phyloP scores from a whole-genome alignment of 2,797 vertebrate genomes.

The Pangasius sanitwongsei region DNA sequence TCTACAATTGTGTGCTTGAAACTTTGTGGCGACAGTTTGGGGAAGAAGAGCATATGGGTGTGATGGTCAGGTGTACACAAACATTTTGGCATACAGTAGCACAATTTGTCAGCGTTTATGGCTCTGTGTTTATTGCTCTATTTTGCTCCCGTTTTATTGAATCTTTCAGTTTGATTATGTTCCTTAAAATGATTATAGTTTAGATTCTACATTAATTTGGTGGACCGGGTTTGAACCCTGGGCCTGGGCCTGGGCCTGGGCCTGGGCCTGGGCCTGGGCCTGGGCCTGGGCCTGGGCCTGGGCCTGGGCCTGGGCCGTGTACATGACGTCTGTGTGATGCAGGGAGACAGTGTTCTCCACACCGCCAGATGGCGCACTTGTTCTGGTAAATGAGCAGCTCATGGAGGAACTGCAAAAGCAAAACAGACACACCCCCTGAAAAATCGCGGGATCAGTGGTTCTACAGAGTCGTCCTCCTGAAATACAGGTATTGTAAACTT shows the following conservation, averaged over 20 bases:
- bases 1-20: not conserved
- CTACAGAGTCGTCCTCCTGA: not conserved
- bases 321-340: not conserved
- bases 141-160: too few relatives aligned
- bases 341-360: not conserved
- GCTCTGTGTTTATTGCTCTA: not conserved
- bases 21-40: not conserved
- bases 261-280: too few relatives aligned
- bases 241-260: too few relatives aligned
- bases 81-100: not conserved
- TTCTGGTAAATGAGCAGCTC: not conserved
- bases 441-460: constrained; percentile 10
- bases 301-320: too few relatives aligned
- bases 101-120: not conserved
- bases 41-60: not conserved
- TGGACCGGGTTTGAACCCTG: not conserved
- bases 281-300: too few relatives aligned
- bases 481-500: not conserved
- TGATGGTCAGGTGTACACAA: not conserved
- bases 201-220: not conserved
- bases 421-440: constrained; percentile 40
- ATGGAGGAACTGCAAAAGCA: constrained; percentile 25
- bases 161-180: not conserved
- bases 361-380: constrained; percentile 14
- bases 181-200: not conserved